Evolutionary conservation across 2,113 vertebrate species (phyloP).

Genomic region (Seriola aureovittata): DNA sequence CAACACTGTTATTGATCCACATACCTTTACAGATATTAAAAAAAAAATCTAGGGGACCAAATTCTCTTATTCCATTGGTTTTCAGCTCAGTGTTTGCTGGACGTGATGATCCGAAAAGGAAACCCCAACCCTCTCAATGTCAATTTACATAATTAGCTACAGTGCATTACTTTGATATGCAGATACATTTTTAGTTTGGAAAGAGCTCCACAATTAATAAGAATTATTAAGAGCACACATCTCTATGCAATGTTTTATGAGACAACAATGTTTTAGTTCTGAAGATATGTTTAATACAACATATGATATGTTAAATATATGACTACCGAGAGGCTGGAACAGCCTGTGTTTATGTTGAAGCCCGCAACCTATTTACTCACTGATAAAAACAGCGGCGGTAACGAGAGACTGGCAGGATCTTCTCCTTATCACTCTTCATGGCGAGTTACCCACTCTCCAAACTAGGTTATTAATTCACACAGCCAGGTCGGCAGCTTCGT

Average conservation of each 20-base stretch:
- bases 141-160: not conserved
- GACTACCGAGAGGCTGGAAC: too few species aligned
- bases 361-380: not conserved
- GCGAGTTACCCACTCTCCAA: not conserved
- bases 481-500: not conserved
- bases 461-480: not conserved
- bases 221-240: not conserved
- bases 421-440: not conserved
- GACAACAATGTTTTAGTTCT: too few species aligned
- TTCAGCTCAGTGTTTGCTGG: conserved; percentile 25
- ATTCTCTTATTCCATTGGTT: not conserved
- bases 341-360: not conserved
- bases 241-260: not conserved
- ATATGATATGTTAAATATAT: too few species aligned
- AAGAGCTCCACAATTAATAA: not conserved
- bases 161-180: not conserved
- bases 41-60: not conserved
- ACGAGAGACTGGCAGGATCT: not conserved
- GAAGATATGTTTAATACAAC: too few species aligned
- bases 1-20: conserved; percentile 24
- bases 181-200: not conserved
- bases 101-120: not conserved
- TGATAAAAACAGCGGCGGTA: not conserved
- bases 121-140: not conserved
- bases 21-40: conserved; percentile 1